Evolutionary conservation across 2,113 vertebrate species (phyloP), one percentile per base, ranked within the genome.

Genomic region (Thinocorus orbignyianus): DNA sequence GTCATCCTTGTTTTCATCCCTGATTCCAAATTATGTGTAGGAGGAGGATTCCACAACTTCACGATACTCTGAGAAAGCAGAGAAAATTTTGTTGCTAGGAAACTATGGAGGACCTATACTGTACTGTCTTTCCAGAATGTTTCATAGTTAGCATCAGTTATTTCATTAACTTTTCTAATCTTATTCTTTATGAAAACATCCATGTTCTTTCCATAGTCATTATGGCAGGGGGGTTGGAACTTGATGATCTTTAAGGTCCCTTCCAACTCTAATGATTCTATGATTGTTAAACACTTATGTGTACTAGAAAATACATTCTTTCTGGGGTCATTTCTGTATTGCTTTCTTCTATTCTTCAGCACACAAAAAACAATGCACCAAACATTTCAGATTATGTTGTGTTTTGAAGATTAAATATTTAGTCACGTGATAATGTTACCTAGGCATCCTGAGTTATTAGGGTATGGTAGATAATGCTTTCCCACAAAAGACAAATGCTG

Each of bases 31-130:
- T 93, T 90, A 77, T 81, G 86, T 97, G 71, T 97, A 85, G 95
- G 74, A 84, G 79, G 64, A 95, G 73, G 93, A 93, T 92, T 91
- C 81, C 89, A 94, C 92, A 97, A 94, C 96, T 97, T 96, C 73
- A 80, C 85, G 92, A 88, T 92, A 68, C 90, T 85, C 77, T 83
- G 83, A 95, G 70, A 97, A 96, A 96, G 95, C 88, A 89, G 76
- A 95, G 94, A 90, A 95, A 97, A 95, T 90, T 68, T 89, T 33
- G 97, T 98, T 98, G 98, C 98, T 98, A 98, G 95, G 98, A 97
- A 94, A 98, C 97, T 78, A 69, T 86, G 86, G 89, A 76, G 77
- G 52, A 66, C 84, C 92, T 96, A 74, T 86, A 91, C 90, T 69
- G 58, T 58, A 74, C 85, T 69, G 77, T 95, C 57, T 93, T 94